These are phyloP conservation scores for Triplophysa tibetana DNA, from an alignment of 2,113 vertebrate species.

Conservation along the genomic window DNA sequence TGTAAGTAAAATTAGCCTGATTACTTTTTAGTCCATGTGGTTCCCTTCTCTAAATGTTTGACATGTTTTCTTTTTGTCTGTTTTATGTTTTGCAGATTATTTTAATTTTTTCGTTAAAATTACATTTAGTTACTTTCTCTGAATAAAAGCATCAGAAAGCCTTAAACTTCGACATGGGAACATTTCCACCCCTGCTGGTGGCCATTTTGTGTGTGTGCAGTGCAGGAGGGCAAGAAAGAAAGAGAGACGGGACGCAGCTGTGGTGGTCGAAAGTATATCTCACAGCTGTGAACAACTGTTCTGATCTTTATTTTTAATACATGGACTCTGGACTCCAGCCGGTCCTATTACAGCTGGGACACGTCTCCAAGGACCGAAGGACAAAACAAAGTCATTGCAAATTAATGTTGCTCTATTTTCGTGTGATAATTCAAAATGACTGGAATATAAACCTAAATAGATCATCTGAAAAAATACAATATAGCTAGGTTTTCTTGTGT, in stretches of 20 bases:
- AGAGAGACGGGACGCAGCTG: slow-evolving; percentile 38
- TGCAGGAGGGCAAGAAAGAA: slow-evolving; percentile 10
- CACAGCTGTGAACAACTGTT: slow-evolving; percentile 49
- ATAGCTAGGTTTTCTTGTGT: too few relatives aligned
- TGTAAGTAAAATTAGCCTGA: too few relatives aligned
- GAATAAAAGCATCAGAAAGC: too few relatives aligned
- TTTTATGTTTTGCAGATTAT: too few relatives aligned
- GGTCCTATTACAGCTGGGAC: slow-evolving; percentile 22
- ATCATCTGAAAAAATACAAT: neutral
- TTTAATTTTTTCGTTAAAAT: too few relatives aligned
- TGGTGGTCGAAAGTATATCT: slow-evolving; percentile 25
- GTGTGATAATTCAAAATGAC: neutral
- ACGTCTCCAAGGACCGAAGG: slow-evolving; percentile 21
- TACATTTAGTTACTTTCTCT: too few relatives aligned
- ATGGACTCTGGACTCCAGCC: neutral
- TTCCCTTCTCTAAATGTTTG: too few relatives aligned
- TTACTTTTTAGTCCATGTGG: too few relatives aligned
- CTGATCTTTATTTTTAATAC: slow-evolving; percentile 39
- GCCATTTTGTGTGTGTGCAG: neutral
- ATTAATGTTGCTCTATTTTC: slow-evolving; percentile 20
- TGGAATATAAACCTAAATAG: neutral
- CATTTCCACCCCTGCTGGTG: neutral
- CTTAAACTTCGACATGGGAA: neutral
- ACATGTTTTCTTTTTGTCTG: too few relatives aligned
- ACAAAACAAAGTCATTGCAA: slow-evolving; percentile 35